Conservation (phyloP, 23 tunicate genomes). For the Ciona savignyi region DNA sequence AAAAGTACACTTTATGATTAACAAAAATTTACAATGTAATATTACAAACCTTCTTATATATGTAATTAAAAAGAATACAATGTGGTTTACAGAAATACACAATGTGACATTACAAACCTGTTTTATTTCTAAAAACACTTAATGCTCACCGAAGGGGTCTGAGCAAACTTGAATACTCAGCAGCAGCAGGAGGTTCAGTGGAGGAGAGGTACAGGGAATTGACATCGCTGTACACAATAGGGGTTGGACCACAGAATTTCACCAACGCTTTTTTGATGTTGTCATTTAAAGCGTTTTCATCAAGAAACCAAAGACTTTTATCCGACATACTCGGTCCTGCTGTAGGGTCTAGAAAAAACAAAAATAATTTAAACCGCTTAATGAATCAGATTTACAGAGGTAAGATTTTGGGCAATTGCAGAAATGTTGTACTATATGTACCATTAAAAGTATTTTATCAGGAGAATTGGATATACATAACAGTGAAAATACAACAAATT, state of each 20-base stretch:
- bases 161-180: slow-evolving; percentile 88
- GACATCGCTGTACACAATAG: slow-evolving; percentile 94
- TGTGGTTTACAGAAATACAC: background rate
- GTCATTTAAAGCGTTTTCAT: slow-evolving; percentile 73
- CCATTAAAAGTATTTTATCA: no score
- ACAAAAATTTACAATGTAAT: no score
- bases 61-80: background rate
- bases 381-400: no score
- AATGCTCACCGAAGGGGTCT: slow-evolving; percentile 70
- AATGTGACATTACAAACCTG: background rate
- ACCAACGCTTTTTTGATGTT: slow-evolving; percentile 89
- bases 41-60: no score
- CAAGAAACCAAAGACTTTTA: slow-evolving; percentile 77
- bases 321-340: slow-evolving; percentile 93
- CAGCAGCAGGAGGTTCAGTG: slow-evolving; percentile 92
- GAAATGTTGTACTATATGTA: no score
- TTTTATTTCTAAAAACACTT: background rate
- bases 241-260: slow-evolving; percentile 89
- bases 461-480: no score
- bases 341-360: slow-evolving; percentile 65
- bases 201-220: slow-evolving; percentile 70
- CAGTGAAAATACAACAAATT: no score
- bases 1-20: no score
- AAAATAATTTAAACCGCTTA: no score
- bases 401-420: no score